A percentile compares a stretch with the other conserved stretches of the same genome.
Evolutionary conservation across 1,140 invertebrate genomes (phyloP).

Genomic region (Drosophila nigrodunni): DNA sequence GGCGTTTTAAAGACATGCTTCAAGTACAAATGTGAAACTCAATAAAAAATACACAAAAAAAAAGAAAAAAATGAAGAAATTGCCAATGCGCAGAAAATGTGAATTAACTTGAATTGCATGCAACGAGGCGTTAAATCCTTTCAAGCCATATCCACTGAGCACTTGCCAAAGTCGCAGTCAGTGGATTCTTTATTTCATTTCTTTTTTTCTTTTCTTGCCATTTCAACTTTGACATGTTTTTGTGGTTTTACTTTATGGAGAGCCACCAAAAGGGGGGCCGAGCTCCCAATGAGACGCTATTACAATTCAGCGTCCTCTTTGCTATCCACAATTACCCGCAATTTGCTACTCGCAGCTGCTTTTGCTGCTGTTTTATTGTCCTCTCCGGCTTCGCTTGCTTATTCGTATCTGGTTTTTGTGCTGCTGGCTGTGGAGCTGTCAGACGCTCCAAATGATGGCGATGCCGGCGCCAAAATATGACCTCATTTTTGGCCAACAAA

Average conservation of each 20-base stretch:
- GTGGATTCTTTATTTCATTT: background rate
- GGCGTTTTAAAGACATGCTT: slow-evolving; percentile 14
- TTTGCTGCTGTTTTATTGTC: slow-evolving; percentile 45
- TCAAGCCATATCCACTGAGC: slow-evolving; percentile 30
- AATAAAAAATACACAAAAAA: slow-evolving; percentile 40
- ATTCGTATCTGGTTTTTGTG: slow-evolving; percentile 41
- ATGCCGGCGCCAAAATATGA: slow-evolving; percentile 73
- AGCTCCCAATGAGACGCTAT: slow-evolving; percentile 11
- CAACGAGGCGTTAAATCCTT: slow-evolving; percentile 73
- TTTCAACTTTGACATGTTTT: slow-evolving; percentile 42
- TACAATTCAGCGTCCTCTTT: background rate
- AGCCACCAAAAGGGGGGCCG: no score
- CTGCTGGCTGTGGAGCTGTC: slow-evolving; percentile 21
- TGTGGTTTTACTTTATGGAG: slow-evolving; percentile 33
- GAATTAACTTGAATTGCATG: slow-evolving; percentile 73
- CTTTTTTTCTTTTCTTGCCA: slow-evolving; percentile 4
- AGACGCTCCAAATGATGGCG: slow-evolving; percentile 45
- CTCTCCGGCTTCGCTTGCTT: slow-evolving; percentile 21
- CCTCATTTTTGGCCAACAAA: slow-evolving; percentile 57
- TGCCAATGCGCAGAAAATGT: slow-evolving; percentile 54
- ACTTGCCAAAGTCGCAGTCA: slow-evolving; percentile 20
- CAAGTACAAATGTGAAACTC: slow-evolving; percentile 21
- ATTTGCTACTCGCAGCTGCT: slow-evolving; percentile 41
- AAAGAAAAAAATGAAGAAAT: slow-evolving; percentile 15
- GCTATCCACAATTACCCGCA: slow-evolving; percentile 42